These are phyloP conservation scores for Regulus satrapa DNA, from an alignment of 2,113 vertebrate genomes.

Conservation along the genomic window DNA sequence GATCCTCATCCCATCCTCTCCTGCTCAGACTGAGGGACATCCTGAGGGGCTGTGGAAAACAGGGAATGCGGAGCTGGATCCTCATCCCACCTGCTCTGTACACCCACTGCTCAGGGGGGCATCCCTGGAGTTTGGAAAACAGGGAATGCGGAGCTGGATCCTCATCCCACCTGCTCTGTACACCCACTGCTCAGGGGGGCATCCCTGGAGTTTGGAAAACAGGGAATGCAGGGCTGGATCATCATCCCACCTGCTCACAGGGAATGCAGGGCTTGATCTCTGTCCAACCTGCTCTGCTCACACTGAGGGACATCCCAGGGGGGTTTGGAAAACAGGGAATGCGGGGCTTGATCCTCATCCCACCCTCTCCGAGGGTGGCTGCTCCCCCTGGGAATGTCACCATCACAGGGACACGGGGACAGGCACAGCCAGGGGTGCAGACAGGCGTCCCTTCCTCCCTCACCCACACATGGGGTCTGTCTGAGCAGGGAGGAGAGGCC, in stretches of 20 bases:
- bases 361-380: accelerated
- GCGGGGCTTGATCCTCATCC: accelerated
- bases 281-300: no score
- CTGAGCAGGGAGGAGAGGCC: neutral
- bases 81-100: neutral
- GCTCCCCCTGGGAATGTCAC: neutral
- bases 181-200: neutral
- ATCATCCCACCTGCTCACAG: neutral
- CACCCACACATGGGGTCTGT: neutral
- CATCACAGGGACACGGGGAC: accelerated
- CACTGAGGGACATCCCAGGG: no score
- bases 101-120: neutral
- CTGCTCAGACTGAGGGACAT: neutral
- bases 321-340: no score
- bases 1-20: neutral
- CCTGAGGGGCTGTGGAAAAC: neutral
- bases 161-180: accelerated
- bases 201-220: neutral
- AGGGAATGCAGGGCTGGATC: neutral
- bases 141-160: neutral
- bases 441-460: neutral
- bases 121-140: neutral
- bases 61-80: neutral
- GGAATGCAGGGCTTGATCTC: neutral
- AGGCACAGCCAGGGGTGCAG: neutral